Evolutionary conservation across 2,797 vertebrate genomes (phyloP).

Genomic region (Cheirogaleus major): DNA sequence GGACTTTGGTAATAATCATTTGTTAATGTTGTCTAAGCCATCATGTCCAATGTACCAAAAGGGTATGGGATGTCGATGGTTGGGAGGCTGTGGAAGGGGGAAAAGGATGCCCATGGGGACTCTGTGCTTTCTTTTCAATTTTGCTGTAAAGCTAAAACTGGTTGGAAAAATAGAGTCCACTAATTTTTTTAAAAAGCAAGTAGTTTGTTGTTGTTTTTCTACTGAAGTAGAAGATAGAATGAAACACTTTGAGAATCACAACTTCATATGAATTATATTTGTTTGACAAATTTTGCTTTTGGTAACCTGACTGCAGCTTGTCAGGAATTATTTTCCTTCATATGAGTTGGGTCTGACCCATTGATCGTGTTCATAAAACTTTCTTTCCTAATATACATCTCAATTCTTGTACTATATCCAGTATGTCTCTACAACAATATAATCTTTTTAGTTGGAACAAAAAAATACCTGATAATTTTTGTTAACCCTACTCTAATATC

Average conservation of each 20-base stretch:
- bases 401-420: neutral
- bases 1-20: neutral
- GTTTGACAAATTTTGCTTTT: neutral
- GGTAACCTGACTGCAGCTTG: neutral
- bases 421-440: neutral
- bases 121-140: neutral
- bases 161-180: neutral
- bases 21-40: neutral
- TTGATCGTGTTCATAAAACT: neutral
- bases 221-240: neutral
- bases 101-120: neutral
- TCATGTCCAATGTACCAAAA: neutral
- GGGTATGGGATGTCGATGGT: neutral
- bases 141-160: neutral
- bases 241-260: neutral
- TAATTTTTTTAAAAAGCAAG: neutral
- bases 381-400: neutral
- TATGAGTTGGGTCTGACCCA: neutral
- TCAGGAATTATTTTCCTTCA: neutral
- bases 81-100: neutral
- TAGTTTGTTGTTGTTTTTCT: neutral
- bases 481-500: neutral
- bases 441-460: neutral
- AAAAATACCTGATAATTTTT: neutral
- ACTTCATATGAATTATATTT: neutral